These are phyloP conservation scores for Eubucco bourcierii DNA, from an alignment of 2,113 vertebrate genomes.

Conservation along the genomic window DNA sequence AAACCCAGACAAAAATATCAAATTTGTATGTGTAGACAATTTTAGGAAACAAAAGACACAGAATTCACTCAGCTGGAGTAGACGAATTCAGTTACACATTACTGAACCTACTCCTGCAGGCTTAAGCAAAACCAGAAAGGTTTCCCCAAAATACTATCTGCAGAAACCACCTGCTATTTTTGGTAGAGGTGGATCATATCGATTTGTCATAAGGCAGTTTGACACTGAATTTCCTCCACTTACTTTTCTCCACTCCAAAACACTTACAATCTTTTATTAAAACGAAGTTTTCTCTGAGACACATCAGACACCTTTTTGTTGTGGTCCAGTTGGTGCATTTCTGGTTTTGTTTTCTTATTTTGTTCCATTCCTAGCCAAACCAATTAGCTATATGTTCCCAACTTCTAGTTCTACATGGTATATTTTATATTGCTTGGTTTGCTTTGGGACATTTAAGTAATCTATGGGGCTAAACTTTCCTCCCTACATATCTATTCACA, in stretches of 20 bases:
- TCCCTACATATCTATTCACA: neutral
- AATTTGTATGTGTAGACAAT: neutral
- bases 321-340: neutral
- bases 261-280: neutral
- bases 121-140: neutral
- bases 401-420: neutral
- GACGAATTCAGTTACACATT: neutral
- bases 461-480: neutral
- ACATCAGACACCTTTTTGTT: neutral
- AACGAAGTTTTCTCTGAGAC: neutral
- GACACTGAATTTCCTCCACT: neutral
- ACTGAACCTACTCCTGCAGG: neutral
- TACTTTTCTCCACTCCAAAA: neutral
- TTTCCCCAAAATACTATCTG: neutral
- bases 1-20: neutral
- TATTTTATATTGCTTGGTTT: neutral
- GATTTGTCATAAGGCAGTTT: neutral
- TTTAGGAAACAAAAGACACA: neutral
- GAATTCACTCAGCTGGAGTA: neutral
- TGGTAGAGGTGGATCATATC: neutral
- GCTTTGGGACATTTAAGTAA: neutral
- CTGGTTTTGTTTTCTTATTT: neutral
- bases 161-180: neutral
- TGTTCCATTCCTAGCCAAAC: neutral
- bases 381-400: neutral